phyloP scores from a whole-genome alignment of 1,140 invertebrate species.

The Aphis craccivora region DNA sequence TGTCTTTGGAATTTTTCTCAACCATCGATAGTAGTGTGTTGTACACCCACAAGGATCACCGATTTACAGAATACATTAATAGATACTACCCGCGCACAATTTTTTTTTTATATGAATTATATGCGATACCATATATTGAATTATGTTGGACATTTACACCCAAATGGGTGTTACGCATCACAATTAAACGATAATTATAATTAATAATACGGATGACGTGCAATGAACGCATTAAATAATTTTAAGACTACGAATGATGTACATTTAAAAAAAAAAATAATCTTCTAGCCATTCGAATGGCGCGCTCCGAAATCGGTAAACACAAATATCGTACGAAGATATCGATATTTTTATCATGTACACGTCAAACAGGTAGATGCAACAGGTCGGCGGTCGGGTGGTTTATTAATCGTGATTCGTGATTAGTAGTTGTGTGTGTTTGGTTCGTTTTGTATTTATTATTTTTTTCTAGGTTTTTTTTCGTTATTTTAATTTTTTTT shows the following conservation, averaged over 20 bases:
- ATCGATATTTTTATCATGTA: constrained; percentile 56
- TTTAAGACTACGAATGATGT: not conserved
- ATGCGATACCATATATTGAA: not conserved
- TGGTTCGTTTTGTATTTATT: constrained; percentile 36
- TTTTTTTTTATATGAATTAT: not conserved
- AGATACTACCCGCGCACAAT: not conserved
- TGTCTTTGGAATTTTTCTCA: constrained; percentile 44
- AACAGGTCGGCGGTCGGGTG: constrained; percentile 27
- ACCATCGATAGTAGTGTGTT: constrained; percentile 35
- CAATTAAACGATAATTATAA: not conserved
- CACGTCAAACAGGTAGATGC: constrained; percentile 54
- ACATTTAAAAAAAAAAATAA: not conserved
- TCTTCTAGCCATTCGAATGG: not conserved
- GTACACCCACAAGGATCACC: constrained; percentile 15
- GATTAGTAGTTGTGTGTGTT: not conserved
- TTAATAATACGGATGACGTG: not conserved
- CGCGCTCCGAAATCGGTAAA: constrained; percentile 7
- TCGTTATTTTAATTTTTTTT: constrained; percentile 22
- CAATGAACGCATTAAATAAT: not conserved
- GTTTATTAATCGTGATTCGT: constrained; percentile 27
- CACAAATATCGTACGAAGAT: constrained; percentile 22
- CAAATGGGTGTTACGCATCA: not conserved
- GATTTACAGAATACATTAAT: not conserved
- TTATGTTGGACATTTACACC: not conserved
- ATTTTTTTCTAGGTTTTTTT: not conserved